These are phyloP conservation scores for Papilio demoleus DNA, from an alignment of 2,888 invertebrate genomes.

Conservation along the genomic window DNA sequence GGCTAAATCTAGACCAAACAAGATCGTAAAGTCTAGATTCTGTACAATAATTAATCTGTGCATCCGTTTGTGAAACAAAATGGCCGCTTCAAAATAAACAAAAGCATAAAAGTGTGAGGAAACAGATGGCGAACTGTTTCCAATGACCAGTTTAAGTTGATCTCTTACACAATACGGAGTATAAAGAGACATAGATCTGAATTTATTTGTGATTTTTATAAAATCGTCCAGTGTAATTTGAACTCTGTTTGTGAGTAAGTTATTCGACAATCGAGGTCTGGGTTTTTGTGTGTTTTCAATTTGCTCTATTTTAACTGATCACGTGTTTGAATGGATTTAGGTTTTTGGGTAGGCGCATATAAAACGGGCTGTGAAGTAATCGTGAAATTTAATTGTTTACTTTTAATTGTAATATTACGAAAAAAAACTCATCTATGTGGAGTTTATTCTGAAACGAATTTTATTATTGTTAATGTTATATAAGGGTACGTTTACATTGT, in stretches of 20 bases:
- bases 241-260: conserved; percentile 1
- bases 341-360: conserved; percentile 63
- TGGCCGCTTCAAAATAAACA: conserved; percentile 46
- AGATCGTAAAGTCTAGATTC: conserved; percentile 30
- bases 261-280: conserved; percentile 29
- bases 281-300: conserved; percentile 21
- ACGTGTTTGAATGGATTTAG: conserved; percentile 53
- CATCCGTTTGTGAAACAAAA: conserved; percentile 44
- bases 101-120: conserved; percentile 47
- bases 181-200: not conserved
- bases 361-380: conserved; percentile 51
- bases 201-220: conserved; percentile 16
- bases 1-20: conserved; percentile 32
- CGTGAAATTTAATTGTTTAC: not conserved
- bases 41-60: conserved; percentile 34
- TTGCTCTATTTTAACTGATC: conserved; percentile 42
- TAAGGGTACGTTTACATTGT: no score
- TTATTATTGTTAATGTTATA: no score
- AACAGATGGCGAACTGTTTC: conserved; percentile 47
- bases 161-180: conserved; percentile 5
- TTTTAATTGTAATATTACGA: not conserved
- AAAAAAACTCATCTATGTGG: no score
- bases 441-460: no score
- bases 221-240: conserved; percentile 28
- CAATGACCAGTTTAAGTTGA: conserved; percentile 39